These are phyloP conservation scores for Polylopha cassiicola DNA, from an alignment of 2,888 invertebrate genomes.

Conservation along the genomic window DNA sequence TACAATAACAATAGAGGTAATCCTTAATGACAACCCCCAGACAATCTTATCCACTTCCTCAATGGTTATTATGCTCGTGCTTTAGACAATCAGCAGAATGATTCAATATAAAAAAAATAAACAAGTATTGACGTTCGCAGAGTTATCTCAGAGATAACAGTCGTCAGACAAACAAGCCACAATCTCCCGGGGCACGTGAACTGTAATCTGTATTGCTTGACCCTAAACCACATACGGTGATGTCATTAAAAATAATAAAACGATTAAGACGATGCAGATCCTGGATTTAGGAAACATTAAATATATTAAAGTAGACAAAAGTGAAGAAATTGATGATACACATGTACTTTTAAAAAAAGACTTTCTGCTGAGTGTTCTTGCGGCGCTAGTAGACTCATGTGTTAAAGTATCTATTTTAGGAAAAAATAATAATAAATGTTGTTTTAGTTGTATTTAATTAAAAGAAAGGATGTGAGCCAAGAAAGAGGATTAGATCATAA, in stretches of 20 bases:
- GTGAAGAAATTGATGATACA: too few relatives aligned
- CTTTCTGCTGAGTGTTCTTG: too few relatives aligned
- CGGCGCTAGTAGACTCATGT: too few relatives aligned
- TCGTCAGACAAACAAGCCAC: conserved; percentile 34
- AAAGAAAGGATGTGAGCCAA: too few relatives aligned
- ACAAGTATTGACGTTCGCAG: conserved; percentile 22
- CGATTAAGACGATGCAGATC: too few relatives aligned
- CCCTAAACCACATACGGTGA: conserved; percentile 29
- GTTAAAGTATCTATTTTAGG: too few relatives aligned
- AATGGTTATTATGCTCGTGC: conserved; percentile 17
- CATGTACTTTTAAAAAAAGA: too few relatives aligned
- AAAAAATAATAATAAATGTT: too few relatives aligned
- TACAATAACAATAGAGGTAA: conserved; percentile 16
- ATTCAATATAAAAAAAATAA: conserved; percentile 17
- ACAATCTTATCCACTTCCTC: conserved; percentile 42
- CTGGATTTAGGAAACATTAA: too few relatives aligned
- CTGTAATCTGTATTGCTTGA: conserved; percentile 33
- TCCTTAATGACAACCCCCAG: conserved; percentile 21
- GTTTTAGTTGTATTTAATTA: too few relatives aligned
- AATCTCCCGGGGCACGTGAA: conserved; percentile 35
- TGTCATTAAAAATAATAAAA: conserved; percentile 33
- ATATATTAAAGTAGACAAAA: too few relatives aligned
- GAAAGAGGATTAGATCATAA: too few relatives aligned
- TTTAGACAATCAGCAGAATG: conserved; percentile 15
- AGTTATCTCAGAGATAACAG: conserved; percentile 33